Conservation (phyloP, 2,888 invertebrate species). For the Ptilodon capucinus region DNA sequence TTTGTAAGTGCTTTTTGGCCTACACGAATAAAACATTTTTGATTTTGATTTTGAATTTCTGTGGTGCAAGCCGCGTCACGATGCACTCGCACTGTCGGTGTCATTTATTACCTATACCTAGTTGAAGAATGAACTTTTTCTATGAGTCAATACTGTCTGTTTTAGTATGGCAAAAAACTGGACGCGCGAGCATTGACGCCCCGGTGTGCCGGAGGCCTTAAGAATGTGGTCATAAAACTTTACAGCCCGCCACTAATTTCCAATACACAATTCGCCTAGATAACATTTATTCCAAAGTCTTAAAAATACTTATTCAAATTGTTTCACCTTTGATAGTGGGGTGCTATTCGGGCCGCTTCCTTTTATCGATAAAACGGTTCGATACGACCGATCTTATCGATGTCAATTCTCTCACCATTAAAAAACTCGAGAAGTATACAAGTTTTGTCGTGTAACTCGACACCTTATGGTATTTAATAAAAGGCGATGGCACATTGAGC, state of each 20-base stretch:
- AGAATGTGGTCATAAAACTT: not conserved
- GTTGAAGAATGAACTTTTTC: no score
- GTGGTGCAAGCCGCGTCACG: no score
- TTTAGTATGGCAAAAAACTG: no score
- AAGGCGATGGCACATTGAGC: slow-evolving; percentile 35
- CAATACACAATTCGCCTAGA: not conserved
- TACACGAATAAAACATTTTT: no score
- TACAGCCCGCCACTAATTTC: not conserved
- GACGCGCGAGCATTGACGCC: no score
- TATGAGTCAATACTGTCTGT: no score
- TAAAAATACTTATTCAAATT: slow-evolving; percentile 20
- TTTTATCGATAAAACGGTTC: slow-evolving; percentile 54
- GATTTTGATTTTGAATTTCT: no score
- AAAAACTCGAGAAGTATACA: slow-evolving; percentile 63
- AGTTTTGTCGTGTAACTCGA: slow-evolving; percentile 69
- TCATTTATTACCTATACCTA: no score
- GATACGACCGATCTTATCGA: slow-evolving; percentile 60
- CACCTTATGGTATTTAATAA: slow-evolving; percentile 43
- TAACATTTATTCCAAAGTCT: not conserved
- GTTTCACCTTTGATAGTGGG: slow-evolving; percentile 14
- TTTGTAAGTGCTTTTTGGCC: no score
- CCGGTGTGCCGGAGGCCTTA: no score
- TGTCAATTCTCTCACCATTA: slow-evolving; percentile 60
- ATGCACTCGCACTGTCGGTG: no score
- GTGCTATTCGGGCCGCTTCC: slow-evolving; percentile 16